A percentile compares a stretch with the other conserved stretches of the same genome.
Conservation (phyloP, 2,888 invertebrate species). For the Lasioglossum pauxillum region DNA sequence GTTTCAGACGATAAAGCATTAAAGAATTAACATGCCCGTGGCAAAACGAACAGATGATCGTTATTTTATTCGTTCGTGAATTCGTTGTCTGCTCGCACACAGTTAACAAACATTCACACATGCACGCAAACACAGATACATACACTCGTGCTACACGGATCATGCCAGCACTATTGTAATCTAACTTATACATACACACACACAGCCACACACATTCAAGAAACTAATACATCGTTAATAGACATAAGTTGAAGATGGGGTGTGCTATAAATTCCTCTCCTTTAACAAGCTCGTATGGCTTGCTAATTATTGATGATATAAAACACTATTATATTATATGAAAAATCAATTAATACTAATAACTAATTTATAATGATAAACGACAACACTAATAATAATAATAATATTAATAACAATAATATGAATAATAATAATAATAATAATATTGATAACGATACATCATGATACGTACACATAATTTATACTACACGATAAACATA, state of each 20-base stretch:
- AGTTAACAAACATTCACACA: background rate
- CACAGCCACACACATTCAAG: slow-evolving; percentile 12
- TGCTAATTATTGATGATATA: slow-evolving; percentile 70
- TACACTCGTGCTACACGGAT: slow-evolving; percentile 34
- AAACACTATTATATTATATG: slow-evolving; percentile 71
- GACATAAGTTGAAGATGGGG: slow-evolving; percentile 36
- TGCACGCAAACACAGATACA: background rate
- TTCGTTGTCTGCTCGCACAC: slow-evolving; percentile 61
- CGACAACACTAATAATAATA: slow-evolving; percentile 37
- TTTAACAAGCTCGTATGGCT: slow-evolving; percentile 59
- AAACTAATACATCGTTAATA: slow-evolving; percentile 15
- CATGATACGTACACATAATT: slow-evolving; percentile 81
- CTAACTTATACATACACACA: slow-evolving; percentile 31
- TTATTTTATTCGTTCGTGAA: slow-evolving; percentile 30
- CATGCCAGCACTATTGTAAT: slow-evolving; percentile 38
- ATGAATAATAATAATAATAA: slow-evolving; percentile 61
- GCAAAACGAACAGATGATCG: slow-evolving; percentile 7
- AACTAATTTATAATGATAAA: slow-evolving; percentile 50
- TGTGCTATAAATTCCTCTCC: slow-evolving; percentile 57
- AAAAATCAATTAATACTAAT: slow-evolving; percentile 63
- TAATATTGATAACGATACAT: slow-evolving; percentile 76
- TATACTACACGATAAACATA: slow-evolving; percentile 82
- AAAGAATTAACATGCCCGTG: background rate
- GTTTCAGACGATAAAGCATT: background rate
- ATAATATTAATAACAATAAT: slow-evolving; percentile 62